phyloP scores from a whole-genome alignment of 2,888 invertebrate species.

The Dione juno region DNA sequence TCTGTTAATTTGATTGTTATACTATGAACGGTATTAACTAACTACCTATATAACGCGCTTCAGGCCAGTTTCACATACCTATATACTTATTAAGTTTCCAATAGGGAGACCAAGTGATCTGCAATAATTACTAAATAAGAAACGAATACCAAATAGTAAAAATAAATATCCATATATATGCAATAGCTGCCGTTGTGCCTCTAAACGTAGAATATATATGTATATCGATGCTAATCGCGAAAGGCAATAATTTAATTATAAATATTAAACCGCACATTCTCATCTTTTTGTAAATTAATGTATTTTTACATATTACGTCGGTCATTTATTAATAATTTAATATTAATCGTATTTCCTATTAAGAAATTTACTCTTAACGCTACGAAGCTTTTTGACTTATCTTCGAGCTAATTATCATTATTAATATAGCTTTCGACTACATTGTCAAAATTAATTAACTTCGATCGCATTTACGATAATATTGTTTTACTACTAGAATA shows the following conservation, averaged over 20 bases:
- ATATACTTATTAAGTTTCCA: slow-evolving; percentile 6
- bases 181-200: slow-evolving; percentile 78
- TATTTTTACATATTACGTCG: slow-evolving; percentile 28
- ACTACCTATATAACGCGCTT: background rate
- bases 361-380: slow-evolving; percentile 28
- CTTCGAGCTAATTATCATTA: slow-evolving; percentile 10
- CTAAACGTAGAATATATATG: slow-evolving; percentile 57
- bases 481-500: slow-evolving; percentile 64
- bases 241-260: slow-evolving; percentile 39
- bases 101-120: slow-evolving; percentile 18
- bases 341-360: slow-evolving; percentile 28
- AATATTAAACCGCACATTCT: slow-evolving; percentile 34
- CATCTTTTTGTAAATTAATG: slow-evolving; percentile 21
- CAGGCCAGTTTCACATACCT: background rate
- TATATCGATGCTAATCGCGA: slow-evolving; percentile 39
- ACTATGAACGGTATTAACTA: background rate
- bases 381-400: slow-evolving; percentile 33
- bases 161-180: slow-evolving; percentile 24
- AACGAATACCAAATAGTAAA: slow-evolving; percentile 13
- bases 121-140: slow-evolving; percentile 22
- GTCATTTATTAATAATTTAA: slow-evolving; percentile 22
- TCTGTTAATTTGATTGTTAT: background rate
- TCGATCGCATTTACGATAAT: slow-evolving; percentile 63
- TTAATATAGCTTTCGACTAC: slow-evolving; percentile 12
- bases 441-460: slow-evolving; percentile 49